phyloP scores from a whole-genome alignment of 2,113 vertebrate species.

The Peucedramus taeniatus region DNA sequence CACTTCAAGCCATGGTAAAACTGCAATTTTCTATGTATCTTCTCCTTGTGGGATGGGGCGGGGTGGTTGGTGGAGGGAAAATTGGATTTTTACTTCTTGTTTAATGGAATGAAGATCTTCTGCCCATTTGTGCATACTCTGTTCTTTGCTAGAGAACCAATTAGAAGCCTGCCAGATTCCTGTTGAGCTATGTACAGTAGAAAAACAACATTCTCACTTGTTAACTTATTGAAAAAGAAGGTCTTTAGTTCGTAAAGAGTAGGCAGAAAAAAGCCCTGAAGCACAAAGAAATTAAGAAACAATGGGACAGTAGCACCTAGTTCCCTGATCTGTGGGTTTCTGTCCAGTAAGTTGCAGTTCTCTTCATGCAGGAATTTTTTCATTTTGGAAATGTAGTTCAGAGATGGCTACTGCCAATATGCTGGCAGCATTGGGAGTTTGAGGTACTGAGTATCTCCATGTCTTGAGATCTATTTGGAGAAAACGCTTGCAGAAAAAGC shows the following conservation, averaged over 20 bases:
- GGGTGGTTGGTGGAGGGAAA: not conserved
- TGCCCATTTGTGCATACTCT: fast-evolving
- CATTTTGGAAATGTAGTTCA: not conserved
- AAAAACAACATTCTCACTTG: not conserved
- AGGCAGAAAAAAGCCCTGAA: not conserved
- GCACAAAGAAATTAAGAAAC: not conserved
- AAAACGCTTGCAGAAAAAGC: not conserved
- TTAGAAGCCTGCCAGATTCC: not conserved
- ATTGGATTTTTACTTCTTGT: not conserved
- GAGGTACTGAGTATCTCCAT: not conserved
- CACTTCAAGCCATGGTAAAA: not conserved
- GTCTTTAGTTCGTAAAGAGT: not conserved
- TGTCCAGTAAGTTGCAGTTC: not conserved
- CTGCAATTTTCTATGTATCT: not conserved
- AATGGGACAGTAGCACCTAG: fast-evolving
- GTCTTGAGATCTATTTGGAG: not conserved
- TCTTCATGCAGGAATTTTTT: not conserved
- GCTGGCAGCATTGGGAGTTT: not conserved
- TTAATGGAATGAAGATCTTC: not conserved
- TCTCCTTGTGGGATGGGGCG: not conserved
- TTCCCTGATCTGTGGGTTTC: not conserved
- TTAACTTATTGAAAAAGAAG: not conserved
- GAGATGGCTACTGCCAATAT: not conserved
- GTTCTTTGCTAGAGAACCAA: not conserved
- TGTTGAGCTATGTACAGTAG: not conserved